Conservation (phyloP, 2,797 vertebrate genomes). For the Tokudaia muenninki region DNA sequence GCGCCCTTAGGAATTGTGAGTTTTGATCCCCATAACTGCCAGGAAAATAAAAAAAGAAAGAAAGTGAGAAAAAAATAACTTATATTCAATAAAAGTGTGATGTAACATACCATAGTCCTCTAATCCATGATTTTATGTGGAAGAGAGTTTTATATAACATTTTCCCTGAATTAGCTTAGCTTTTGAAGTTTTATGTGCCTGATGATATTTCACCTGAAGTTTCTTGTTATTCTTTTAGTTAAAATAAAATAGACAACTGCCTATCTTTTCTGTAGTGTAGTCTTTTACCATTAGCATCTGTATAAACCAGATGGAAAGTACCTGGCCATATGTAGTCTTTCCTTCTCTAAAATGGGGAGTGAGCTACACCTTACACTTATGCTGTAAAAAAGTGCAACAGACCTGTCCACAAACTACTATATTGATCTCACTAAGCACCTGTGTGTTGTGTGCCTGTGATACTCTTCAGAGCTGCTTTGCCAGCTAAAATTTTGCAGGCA, state of each 20-base stretch:
- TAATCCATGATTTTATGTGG: not conserved
- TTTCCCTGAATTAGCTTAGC: not conserved
- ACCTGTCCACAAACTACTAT: not conserved
- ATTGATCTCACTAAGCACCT: not conserved
- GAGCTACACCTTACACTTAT: not conserved
- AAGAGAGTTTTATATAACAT: not conserved
- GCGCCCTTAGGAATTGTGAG: not conserved
- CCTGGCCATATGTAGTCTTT: not conserved
- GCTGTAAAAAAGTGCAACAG: not conserved
- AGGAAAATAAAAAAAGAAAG: not conserved
- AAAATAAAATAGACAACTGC: not conserved
- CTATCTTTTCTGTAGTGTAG: not conserved
- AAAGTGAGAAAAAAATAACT: not conserved
- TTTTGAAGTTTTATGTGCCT: conserved; percentile 24
- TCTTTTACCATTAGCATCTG: not conserved
- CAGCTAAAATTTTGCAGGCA: not conserved
- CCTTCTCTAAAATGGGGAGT: not conserved
- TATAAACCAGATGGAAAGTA: not conserved
- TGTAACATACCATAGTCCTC: not conserved
- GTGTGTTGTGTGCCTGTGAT: not conserved
- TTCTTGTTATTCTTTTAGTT: conserved; percentile 20
- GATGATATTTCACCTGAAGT: not conserved
- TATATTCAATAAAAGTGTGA: not conserved
- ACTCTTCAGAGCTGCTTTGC: not conserved
- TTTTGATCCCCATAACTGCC: no score